A percentile compares a stretch with the other conserved stretches of the same genome.
Conservation (phyloP, 2,797 vertebrate species). For the Hippoglossus hippoglossus region DNA sequence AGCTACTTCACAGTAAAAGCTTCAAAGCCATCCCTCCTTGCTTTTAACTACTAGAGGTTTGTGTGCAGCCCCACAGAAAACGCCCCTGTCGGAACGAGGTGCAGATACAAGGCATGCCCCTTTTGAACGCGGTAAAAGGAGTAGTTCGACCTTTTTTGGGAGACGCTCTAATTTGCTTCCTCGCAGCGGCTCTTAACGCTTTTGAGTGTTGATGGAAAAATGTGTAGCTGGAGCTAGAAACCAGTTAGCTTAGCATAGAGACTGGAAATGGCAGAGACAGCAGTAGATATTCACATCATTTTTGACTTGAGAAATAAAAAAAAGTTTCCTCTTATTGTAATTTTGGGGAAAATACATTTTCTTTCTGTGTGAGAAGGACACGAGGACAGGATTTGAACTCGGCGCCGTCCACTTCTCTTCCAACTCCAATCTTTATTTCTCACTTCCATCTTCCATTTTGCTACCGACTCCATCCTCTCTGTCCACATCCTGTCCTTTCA, state of each 20-base stretch:
- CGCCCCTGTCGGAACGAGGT: not conserved
- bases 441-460: not conserved
- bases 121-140: too few species aligned
- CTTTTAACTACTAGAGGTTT: not conserved
- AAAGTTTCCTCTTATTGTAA: too few species aligned
- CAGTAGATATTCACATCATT: too few species aligned
- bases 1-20: slow-evolving; percentile 7
- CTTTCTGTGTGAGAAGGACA: too few species aligned
- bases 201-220: not conserved
- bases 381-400: too few species aligned
- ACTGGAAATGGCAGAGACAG: not conserved
- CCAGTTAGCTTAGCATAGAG: not conserved
- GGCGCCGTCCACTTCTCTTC: not conserved
- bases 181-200: not conserved
- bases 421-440: not conserved
- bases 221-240: not conserved
- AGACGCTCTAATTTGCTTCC: not conserved
- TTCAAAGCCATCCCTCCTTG: not conserved
- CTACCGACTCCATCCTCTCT: slow-evolving; percentile 27
- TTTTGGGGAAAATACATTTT: too few species aligned
- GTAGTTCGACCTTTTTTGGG: not conserved
- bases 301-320: too few species aligned
- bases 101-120: not conserved
- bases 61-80: slow-evolving; percentile 2
- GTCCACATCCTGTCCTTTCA: slow-evolving; percentile 49